Percentiles rank a stretch among this genome's conserved stretches.
phyloP scores from a whole-genome alignment of 2,888 invertebrate species.

The Hemicrepidius hirtus region DNA sequence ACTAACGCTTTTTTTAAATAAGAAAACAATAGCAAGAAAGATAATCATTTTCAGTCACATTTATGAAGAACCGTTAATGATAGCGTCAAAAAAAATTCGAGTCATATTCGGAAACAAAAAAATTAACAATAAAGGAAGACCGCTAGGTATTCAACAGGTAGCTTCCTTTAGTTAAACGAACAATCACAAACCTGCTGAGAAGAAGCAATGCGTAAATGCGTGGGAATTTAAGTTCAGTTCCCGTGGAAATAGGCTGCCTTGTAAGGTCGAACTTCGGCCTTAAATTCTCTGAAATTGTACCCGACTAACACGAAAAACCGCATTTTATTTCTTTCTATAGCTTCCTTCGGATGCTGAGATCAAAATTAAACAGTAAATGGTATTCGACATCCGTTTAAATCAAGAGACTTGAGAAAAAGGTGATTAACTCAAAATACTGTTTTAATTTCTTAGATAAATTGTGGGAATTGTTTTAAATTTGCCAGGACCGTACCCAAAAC shows the following conservation, averaged over 20 bases:
- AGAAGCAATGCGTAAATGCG: slow-evolving; percentile 52
- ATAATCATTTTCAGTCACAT: not conserved
- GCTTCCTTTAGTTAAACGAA: slow-evolving; percentile 27
- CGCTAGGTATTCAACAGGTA: slow-evolving; percentile 44
- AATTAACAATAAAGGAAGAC: slow-evolving; percentile 31
- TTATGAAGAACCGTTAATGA: slow-evolving; percentile 22
- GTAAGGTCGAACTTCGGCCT: slow-evolving; percentile 57
- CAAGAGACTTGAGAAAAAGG: no score
- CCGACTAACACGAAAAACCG: slow-evolving; percentile 42
- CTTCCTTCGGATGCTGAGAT: not conserved
- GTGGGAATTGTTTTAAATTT: no score
- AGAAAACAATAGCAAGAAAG: not conserved
- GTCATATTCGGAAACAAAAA: slow-evolving; percentile 24
- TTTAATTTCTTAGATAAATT: not conserved
- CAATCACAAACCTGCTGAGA: slow-evolving; percentile 19
- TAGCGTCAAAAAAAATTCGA: slow-evolving; percentile 8
- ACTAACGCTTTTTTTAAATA: not conserved
- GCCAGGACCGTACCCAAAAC: no score
- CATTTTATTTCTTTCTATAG: slow-evolving; percentile 18
- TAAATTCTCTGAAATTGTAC: slow-evolving; percentile 41
- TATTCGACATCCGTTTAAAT: not conserved
- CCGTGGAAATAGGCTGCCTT: slow-evolving; percentile 58
- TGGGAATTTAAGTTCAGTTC: slow-evolving; percentile 57
- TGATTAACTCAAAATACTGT: not conserved
- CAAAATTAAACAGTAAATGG: not conserved